phyloP scores from a whole-genome alignment of 2,888 invertebrate species.

The Protodeltote pygarga region DNA sequence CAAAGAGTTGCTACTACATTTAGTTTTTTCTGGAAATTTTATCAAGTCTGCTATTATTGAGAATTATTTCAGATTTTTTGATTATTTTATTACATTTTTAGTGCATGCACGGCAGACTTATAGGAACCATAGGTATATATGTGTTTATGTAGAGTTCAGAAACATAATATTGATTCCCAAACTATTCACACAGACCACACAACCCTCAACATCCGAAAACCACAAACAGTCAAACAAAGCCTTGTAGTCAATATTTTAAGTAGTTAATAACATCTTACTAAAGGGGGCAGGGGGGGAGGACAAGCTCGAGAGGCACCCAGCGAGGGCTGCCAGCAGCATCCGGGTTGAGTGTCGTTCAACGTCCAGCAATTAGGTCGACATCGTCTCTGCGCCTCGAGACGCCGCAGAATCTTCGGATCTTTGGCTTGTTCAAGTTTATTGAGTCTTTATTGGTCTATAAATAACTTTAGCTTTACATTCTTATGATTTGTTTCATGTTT shows the following conservation, averaged over 20 bases:
- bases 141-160: too few species aligned
- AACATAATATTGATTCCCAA: too few species aligned
- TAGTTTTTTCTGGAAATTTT: too few species aligned
- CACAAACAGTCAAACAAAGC: constrained; percentile 9
- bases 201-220: background rate
- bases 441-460: constrained; percentile 49
- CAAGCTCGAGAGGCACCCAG: constrained; percentile 53
- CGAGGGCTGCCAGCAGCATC: constrained; percentile 68
- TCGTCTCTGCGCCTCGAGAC: constrained; percentile 61
- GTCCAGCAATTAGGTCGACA: constrained; percentile 80
- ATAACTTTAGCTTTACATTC: constrained; percentile 34
- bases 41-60: too few species aligned
- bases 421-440: constrained; percentile 49
- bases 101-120: too few species aligned
- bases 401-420: constrained; percentile 59
- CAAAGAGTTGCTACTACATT: too few species aligned
- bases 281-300: constrained; percentile 47
- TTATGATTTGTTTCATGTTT: constrained; percentile 47
- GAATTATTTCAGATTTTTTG: too few species aligned
- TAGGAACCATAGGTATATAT: too few species aligned
- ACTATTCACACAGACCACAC: too few species aligned
- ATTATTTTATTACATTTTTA: too few species aligned
- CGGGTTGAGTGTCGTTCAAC: constrained; percentile 80
- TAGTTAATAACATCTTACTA: constrained; percentile 57
- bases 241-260: constrained; percentile 38